Evolutionary conservation across 2,113 vertebrate species (phyloP), one percentile per base, ranked within the genome.

Genomic region (Anseranas semipalmata): DNA sequence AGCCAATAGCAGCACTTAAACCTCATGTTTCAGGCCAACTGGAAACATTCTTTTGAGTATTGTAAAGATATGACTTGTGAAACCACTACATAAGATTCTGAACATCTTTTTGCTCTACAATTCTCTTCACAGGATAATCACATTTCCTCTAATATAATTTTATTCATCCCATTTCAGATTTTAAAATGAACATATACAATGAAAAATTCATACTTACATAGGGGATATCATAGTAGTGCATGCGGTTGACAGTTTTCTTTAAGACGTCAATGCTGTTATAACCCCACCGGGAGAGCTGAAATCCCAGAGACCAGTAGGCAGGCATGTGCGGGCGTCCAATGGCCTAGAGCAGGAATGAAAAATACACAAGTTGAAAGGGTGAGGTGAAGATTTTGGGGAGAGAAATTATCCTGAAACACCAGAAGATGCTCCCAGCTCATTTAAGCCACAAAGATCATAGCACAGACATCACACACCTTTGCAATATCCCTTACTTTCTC

Each of bases 271-370:
- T 95, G 95, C 90, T 99, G 68, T 97, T 93, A 4, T 99, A 99
- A 89, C 98, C 98, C 98, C 98, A 99, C 9, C 98, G 97, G 66
- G 98, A 99, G 13, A 99, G 96, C 35, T 99, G 99, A 96, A 99
- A 99, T 71, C 99, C 98, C 93, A 99, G 97, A 75, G 99, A 97
- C 98, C 99, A 99, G 93, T 99, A 99, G 45, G 99, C 96, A 82
- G 99, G 99, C 95, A 99, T 98, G 89, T 98, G 98, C 1, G 99
- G 98, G 89, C 91, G 98, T 75, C 99, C 98, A 95, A 98, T 97
- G 76, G 97, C 95, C 96, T 98, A 20, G 50, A 66, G 76, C 22
- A 76, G 39, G 45, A 19, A 32, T 1, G 24, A 68, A 67, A 48
- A 86, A 81, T 0, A 58, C 16, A 78, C 4, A 74, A 71, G 73